Evolutionary conservation across 2,113 vertebrate genomes (phyloP), one percentile per base, ranked within the genome.

Genomic region (Syngnathus scovelli): DNA sequence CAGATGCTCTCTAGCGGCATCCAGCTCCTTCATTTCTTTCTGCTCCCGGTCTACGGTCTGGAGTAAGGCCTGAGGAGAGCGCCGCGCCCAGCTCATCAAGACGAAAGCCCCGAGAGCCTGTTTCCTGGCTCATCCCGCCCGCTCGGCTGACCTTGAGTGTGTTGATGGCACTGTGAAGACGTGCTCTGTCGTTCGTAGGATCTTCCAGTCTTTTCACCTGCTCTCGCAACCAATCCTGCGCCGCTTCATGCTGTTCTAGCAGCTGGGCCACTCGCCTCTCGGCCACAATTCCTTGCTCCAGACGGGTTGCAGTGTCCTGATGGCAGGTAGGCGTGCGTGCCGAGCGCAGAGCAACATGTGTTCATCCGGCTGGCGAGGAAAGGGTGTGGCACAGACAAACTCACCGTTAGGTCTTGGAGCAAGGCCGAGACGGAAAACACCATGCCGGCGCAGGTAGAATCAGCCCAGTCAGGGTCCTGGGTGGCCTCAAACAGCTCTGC

Each of bases 171-270:
- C 60, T 79, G 68, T 87, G 89, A 43, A 92, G 85, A 12, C 44
- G 81, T 37, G 43, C 64, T 36, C 85, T 79, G 64, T 89, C 86
- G 16, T 54, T 49, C 10, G 89, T 85, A 48, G 84, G 72, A 3
- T 73, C 23, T 33, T 59, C 71, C 21, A 92, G 82, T 9, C 76
- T 78, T 82, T 84, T 90, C 0, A 92, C 86, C 15, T 91, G 91
- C 19, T 92, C 90, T 68, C 83, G 84, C 64, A 92, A 78, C 90
- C 91, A 92, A 69, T 89, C 85, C 86, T 92, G 92, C 0, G 92
- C 89, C 4, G 89, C 88, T 44, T 78, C 78, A 49, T 91, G 90
- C 85, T 91, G 90, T 75, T 92, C 91, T 66, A 91, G 68, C 68
- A 92, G 88, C 83, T 90, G 89, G 9, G 79, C 82, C 76, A 82